phyloP scores from a whole-genome alignment of 2,797 vertebrate species.

The Lutjanus argentimaculatus region DNA sequence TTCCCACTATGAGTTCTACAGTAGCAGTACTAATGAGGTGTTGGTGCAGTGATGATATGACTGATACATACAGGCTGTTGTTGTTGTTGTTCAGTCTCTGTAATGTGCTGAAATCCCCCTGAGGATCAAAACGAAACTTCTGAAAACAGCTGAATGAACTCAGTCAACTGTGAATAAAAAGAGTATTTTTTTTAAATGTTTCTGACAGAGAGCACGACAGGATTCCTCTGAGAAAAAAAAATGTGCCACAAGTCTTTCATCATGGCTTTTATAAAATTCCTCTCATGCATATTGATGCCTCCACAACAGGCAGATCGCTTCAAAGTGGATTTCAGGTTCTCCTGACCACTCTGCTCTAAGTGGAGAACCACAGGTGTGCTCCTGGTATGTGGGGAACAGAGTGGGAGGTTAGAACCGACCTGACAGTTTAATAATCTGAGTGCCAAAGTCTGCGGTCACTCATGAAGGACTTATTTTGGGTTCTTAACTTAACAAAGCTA shows the following conservation, averaged over 20 bases:
- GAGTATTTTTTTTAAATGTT: no score
- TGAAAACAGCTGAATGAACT: background rate
- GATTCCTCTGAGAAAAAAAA: slow-evolving; percentile 14
- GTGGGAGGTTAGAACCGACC: background rate
- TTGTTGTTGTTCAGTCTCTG: no score
- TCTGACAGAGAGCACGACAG: slow-evolving; percentile 3
- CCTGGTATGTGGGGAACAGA: slow-evolving; percentile 13
- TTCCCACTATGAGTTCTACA: no score
- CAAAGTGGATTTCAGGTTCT: slow-evolving; percentile 39
- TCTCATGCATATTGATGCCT: slow-evolving; percentile 43
- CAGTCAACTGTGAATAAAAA: no score
- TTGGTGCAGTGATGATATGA: no score
- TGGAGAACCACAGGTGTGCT: slow-evolving; percentile 28
- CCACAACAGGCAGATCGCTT: slow-evolving; percentile 30
- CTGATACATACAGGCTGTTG: background rate
- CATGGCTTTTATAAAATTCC: slow-evolving; percentile 5
- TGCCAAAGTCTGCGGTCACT: background rate
- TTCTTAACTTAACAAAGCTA: background rate
- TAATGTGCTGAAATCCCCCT: background rate
- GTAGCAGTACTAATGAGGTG: no score
- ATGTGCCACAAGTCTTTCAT: slow-evolving; percentile 27
- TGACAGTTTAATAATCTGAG: background rate
- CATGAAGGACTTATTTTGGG: slow-evolving; percentile 2
- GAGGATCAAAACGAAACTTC: slow-evolving; percentile 4
- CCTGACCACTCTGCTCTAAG: background rate